phyloP scores from a whole-genome alignment of 2,888 invertebrate species.

The Spilosoma lubricipeda region DNA sequence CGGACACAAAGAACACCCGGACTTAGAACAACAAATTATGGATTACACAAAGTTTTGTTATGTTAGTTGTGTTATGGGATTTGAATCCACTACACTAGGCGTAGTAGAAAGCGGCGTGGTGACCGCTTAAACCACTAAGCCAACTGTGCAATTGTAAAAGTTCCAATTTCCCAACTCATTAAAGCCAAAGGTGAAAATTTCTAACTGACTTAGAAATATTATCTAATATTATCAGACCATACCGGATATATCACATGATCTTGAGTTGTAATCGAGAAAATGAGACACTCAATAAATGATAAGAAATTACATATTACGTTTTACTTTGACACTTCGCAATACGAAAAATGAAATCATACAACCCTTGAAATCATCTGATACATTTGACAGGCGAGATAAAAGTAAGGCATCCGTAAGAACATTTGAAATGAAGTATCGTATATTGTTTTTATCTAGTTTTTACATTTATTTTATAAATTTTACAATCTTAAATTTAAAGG shows the following conservation, averaged over 20 bases:
- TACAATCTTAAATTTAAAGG: neutral
- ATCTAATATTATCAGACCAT: constrained; percentile 36
- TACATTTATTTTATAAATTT: neutral
- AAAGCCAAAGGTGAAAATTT: neutral
- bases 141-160: too few relatives aligned
- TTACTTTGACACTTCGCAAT: neutral
- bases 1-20: too few relatives aligned
- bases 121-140: too few relatives aligned
- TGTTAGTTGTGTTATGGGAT: too few relatives aligned
- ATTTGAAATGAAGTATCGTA: neutral
- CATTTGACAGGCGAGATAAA: neutral
- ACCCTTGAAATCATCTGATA: neutral
- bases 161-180: neutral
- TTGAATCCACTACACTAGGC: too few relatives aligned
- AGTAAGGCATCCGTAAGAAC: neutral
- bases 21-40: too few relatives aligned
- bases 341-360: neutral
- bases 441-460: neutral
- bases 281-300: neutral
- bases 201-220: constrained; percentile 15
- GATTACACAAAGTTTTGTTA: too few relatives aligned
- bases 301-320: neutral
- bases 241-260: constrained; percentile 41
- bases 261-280: constrained; percentile 35
- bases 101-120: too few relatives aligned